Conservation (phyloP, 2,888 invertebrate species). For the Diarsia rubi region DNA sequence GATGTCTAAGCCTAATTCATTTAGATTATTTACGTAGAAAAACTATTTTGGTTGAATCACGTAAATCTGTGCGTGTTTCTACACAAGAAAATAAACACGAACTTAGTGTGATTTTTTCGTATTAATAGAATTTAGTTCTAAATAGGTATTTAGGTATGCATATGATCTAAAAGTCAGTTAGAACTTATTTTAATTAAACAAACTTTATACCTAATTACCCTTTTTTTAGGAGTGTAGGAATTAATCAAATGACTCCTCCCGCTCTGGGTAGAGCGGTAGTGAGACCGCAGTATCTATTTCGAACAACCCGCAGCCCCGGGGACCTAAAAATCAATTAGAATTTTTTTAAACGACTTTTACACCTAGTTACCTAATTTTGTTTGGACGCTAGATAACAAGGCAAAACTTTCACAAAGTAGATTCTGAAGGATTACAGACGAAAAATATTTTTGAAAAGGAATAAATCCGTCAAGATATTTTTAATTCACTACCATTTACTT, state of each 20-base stretch:
- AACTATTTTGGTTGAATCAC: background rate
- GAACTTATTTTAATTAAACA: background rate
- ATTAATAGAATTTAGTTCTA: constrained; percentile 14
- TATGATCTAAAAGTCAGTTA: background rate
- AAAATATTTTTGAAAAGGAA: background rate
- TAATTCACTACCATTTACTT: background rate
- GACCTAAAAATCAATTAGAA: background rate
- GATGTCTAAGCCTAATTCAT: background rate
- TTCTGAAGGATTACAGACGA: background rate
- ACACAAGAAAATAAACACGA: constrained; percentile 21
- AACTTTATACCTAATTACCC: constrained; percentile 5
- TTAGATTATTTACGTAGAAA: background rate
- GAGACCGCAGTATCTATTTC: too few species aligned
- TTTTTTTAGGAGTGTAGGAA: too few species aligned
- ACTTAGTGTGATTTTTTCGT: constrained; percentile 24
- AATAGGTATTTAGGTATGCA: background rate
- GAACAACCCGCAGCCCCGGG: too few species aligned
- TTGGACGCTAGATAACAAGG: background rate
- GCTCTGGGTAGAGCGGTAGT: too few species aligned
- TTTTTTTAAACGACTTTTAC: background rate
- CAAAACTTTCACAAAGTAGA: background rate
- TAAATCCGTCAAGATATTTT: background rate
- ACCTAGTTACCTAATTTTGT: constrained; percentile 11
- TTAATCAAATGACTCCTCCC: too few species aligned
- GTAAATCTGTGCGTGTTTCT: constrained; percentile 27